Conservation (phyloP, 2,888 invertebrate species). For the Dorcus hopei region DNA sequence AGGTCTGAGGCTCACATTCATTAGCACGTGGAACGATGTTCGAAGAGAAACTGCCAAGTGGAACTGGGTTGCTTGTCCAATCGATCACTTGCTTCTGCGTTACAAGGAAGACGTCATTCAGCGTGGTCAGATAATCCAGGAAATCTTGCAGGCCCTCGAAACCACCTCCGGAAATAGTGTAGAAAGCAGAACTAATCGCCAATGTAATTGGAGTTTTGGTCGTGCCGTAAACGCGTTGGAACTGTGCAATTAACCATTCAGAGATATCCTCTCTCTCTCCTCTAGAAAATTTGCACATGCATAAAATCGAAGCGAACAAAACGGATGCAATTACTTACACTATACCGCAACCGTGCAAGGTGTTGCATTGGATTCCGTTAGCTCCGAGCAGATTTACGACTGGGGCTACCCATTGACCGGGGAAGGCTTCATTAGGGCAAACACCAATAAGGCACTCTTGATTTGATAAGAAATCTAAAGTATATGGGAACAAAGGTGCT, state of each 20-base stretch:
- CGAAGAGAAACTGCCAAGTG: slow-evolving; percentile 29
- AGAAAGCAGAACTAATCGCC: slow-evolving; percentile 52
- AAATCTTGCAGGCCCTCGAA: slow-evolving; percentile 39
- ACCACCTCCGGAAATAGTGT: slow-evolving; percentile 36
- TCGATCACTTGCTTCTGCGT: slow-evolving; percentile 45
- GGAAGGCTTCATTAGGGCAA: slow-evolving; percentile 58
- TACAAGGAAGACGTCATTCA: slow-evolving; percentile 47
- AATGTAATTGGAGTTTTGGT: slow-evolving; percentile 52
- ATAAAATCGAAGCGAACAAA: neutral
- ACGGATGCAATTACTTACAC: slow-evolving; percentile 14
- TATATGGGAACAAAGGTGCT: slow-evolving; percentile 66
- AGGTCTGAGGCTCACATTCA: slow-evolving; percentile 29
- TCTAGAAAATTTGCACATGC: neutral
- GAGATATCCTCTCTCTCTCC: slow-evolving; percentile 32
- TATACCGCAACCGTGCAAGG: slow-evolving; percentile 10
- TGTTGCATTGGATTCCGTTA: slow-evolving; percentile 52
- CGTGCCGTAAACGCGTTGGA: slow-evolving; percentile 43
- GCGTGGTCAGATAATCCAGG: slow-evolving; percentile 38
- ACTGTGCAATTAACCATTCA: slow-evolving; percentile 49
- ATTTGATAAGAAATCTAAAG: slow-evolving; percentile 57
- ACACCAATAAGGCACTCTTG: slow-evolving; percentile 57
- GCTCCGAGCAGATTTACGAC: slow-evolving; percentile 58
- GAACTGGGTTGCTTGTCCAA: slow-evolving; percentile 47
- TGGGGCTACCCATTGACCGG: slow-evolving; percentile 65
- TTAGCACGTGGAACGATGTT: slow-evolving; percentile 13